Evolutionary conservation across 2,888 invertebrate species (phyloP), one percentile per base, ranked within the genome.

Genomic region (Drosophila rellima): DNA sequence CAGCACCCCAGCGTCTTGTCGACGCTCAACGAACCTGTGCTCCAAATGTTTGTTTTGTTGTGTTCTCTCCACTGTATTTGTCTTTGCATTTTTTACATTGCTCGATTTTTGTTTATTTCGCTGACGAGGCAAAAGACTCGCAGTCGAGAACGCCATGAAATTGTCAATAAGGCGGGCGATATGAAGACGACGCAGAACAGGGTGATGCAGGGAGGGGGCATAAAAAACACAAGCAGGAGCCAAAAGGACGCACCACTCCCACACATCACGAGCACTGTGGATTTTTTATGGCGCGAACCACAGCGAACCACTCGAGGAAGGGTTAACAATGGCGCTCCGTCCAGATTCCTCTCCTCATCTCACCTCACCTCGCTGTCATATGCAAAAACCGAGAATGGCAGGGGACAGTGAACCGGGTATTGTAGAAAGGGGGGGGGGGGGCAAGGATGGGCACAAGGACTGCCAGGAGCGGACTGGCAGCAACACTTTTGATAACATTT

Each of bases 1-100:
- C 90, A 85, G 83, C 88, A 90, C 90, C 90, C 90, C 74, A 85
- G 90, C 84, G 90, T 83, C 88, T 85, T 87, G 78, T 90, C 80
- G 74, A 68, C 7, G 17, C 44, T 8, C 7, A 26, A 7, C 29
- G 61, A 79, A 79, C 63, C 59, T 65, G 75, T 64, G 67, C 71
- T 63, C 72, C 50, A 82, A 83, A 82, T 83, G 89, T 83, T 80
- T 83, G 80, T 84, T 78, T 74, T 79, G 70, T 71, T 86, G 75
- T 75, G 65, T 78, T 82, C 76, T 82, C 76, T 71, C 66, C 85
- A 33, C 48, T 88, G 86, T 88, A 83, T 83, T 80, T 83, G 89
- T 80, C 80, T 82, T 82, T 82, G 70, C 55, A 45, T 79, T 51
- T 56, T 56, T 69, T 74, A 73, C 69, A 78, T 71, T 78, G 70